Evolutionary conservation across 1,140 invertebrate genomes (phyloP), one percentile per base, ranked within the genome.

Genomic region (Eupeodes corollae): DNA sequence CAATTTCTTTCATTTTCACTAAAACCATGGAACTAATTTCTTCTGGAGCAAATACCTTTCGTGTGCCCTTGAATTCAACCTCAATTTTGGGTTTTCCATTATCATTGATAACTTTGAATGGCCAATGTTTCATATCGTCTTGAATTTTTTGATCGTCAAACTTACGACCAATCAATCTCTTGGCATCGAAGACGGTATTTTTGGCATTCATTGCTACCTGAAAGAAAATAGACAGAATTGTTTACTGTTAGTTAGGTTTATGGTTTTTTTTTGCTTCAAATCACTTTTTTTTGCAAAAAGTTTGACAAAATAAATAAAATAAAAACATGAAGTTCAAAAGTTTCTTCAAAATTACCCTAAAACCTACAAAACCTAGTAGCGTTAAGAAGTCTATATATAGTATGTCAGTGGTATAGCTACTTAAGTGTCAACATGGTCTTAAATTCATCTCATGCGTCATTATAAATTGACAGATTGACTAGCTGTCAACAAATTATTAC

Each of bases 21-120:
- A 91, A 63, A 5, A 92, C 79, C 87, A 91, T 91, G 0, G 87
- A 86, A 40, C 84, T 88, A 47, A 92, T 79, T 72, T 92, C 88
- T 70, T 92, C 88, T 1, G 88, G 86, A 9, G 79, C 77, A 67
- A 91, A 91, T 15, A 64, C 76, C 59, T 86, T 89, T 8, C 61
- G 69, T 64, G 87, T 82, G 0, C 79, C 79, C 66, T 88, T 88
- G 68, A 82, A 88, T 52, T 86, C 79, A 0, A 86, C 78, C 57
- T 77, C 66, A 46, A 89, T 78, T 72, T 86, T 86, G 1, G 87
- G 86, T 60, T 87, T 88, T 10, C 79, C 77, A 6, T 64, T 64
- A 30, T 83, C 81, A 41, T 73, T 78, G 19, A 82, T 52, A 1
- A 87, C 83, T 61, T 74, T 72, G 63, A 91, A 91, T 1, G 88